These are phyloP conservation scores for Tipula lateralis DNA, from an alignment of 2,888 invertebrate species.

Conservation along the genomic window DNA sequence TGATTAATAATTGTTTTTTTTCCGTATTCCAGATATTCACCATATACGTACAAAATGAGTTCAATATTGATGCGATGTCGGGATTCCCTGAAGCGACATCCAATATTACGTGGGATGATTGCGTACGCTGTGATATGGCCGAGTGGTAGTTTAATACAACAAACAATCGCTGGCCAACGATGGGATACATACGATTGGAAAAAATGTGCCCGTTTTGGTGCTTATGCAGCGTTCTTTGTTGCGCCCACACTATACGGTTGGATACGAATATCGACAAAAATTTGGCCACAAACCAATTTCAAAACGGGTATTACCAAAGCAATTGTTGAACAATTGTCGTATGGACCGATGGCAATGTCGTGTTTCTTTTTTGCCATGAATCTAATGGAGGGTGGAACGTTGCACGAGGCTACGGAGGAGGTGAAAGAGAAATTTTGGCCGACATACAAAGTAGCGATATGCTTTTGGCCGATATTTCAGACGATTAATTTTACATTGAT, in stretches of 20 bases:
- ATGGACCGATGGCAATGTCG: slow-evolving; percentile 70
- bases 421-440: slow-evolving; percentile 67
- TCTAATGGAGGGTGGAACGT: slow-evolving; percentile 62
- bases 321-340: slow-evolving; percentile 65
- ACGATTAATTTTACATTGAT: slow-evolving; percentile 68
- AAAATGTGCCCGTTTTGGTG: slow-evolving; percentile 65
- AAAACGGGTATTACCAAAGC: slow-evolving; percentile 65
- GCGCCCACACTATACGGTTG: slow-evolving; percentile 77
- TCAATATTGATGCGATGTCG: slow-evolving; percentile 35
- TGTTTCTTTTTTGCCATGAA: slow-evolving; percentile 75
- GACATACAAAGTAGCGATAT: slow-evolving; percentile 59
- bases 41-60: slow-evolving; percentile 27
- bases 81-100: slow-evolving; percentile 43
- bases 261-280: slow-evolving; percentile 67
- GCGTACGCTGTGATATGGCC: slow-evolving; percentile 71
- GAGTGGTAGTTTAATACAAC: slow-evolving; percentile 65
- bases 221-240: slow-evolving; percentile 76
- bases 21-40: background rate
- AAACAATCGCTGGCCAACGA: slow-evolving; percentile 61
- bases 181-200: slow-evolving; percentile 63
- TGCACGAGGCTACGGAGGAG: slow-evolving; percentile 61
- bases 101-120: slow-evolving; percentile 57
- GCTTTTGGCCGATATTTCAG: slow-evolving; percentile 68
- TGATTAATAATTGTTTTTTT: background rate
- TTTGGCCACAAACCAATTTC: slow-evolving; percentile 70